Conservation (phyloP, 2,888 invertebrate species). For the Ichneumoninae sp. region DNA sequence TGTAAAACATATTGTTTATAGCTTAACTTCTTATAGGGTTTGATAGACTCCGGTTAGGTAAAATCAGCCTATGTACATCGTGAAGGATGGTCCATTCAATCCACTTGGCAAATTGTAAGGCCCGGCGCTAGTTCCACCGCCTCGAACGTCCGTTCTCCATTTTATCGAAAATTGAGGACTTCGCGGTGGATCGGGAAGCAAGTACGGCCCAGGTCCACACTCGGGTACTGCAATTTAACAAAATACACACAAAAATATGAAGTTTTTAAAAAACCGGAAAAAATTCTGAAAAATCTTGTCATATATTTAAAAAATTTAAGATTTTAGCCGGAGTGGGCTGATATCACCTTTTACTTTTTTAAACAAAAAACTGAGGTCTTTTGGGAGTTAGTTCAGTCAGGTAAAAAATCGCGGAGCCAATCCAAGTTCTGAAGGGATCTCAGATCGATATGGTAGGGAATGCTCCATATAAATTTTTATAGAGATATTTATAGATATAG, state of each 20-base stretch:
- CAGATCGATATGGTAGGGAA: too few relatives aligned
- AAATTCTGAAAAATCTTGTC: too few relatives aligned
- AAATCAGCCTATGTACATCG: constrained; percentile 68
- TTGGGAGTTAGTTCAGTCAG: too few relatives aligned
- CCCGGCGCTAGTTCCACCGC: constrained; percentile 64
- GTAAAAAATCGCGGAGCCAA: too few relatives aligned
- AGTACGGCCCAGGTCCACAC: constrained; percentile 74
- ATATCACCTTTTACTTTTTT: too few relatives aligned
- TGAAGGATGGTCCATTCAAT: constrained; percentile 70
- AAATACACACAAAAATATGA: neutral
- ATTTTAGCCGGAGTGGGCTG: too few relatives aligned
- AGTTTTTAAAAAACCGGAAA: too few relatives aligned
- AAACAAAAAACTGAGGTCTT: too few relatives aligned
- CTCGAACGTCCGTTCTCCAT: constrained; percentile 69
- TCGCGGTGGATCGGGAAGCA: constrained; percentile 56
- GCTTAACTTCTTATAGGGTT: neutral
- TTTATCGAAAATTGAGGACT: constrained; percentile 72
- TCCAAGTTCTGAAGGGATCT: too few relatives aligned
- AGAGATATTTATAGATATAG: too few relatives aligned
- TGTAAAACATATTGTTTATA: constrained; percentile 14
- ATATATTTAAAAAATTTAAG: too few relatives aligned
- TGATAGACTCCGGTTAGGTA: neutral
- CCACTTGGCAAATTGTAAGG: constrained; percentile 69
- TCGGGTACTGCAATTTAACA: neutral
- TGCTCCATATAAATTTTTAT: too few relatives aligned